Percentiles rank a stretch among this genome's conserved stretches.
Conservation (phyloP, 2,113 vertebrate genomes). For the Proteles cristata region DNA sequence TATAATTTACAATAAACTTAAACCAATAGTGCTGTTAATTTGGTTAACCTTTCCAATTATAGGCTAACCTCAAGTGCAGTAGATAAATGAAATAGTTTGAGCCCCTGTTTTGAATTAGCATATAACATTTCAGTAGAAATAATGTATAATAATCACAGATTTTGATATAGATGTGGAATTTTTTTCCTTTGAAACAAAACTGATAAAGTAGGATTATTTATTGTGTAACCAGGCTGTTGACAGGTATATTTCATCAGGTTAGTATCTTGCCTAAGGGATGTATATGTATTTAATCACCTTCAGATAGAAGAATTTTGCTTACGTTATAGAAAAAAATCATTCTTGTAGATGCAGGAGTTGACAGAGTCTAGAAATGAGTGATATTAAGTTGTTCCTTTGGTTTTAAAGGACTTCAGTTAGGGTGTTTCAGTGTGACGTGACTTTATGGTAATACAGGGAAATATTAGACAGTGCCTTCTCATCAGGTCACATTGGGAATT, state of each 20-base stretch:
- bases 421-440: background rate
- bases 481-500: background rate
- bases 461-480: background rate
- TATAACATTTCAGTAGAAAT: background rate
- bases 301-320: slow-evolving; percentile 1
- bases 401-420: slow-evolving; percentile 38
- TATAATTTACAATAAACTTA: slow-evolving; percentile 20
- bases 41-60: slow-evolving; percentile 33
- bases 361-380: background rate
- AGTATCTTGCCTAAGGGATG: background rate
- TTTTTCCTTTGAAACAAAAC: background rate
- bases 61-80: background rate
- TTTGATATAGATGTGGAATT: background rate
- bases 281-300: background rate
- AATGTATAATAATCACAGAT: background rate
- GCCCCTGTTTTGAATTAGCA: background rate
- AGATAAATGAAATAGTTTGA: slow-evolving; percentile 30
- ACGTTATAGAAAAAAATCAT: background rate
- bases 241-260: background rate
- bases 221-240: background rate
- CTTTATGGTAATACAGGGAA: background rate
- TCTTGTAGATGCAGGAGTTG: background rate
- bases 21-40: background rate
- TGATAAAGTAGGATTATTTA: background rate
- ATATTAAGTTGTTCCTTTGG: background rate